Evolutionary conservation across 2,113 vertebrate genomes (phyloP).

Genomic region (Lagopus leucura): DNA sequence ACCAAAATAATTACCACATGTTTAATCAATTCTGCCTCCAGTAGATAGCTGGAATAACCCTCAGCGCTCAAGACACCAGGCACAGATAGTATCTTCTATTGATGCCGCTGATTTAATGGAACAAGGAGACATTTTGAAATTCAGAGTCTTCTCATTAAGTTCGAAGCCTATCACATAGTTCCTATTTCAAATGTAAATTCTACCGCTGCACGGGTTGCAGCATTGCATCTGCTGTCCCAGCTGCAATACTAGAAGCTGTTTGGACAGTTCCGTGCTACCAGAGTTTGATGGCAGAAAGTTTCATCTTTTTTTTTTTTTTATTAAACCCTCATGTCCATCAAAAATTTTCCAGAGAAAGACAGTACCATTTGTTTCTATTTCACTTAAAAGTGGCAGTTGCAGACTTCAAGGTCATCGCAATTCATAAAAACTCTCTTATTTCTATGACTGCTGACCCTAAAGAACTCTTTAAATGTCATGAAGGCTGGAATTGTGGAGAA

Average conservation of each 20-base stretch:
- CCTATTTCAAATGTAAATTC: neutral
- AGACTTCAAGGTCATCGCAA: neutral
- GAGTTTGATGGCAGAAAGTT: neutral
- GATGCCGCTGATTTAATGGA: neutral
- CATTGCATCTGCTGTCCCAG: neutral
- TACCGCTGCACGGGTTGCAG: neutral
- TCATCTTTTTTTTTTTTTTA: no score
- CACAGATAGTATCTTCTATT: neutral
- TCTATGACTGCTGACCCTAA: neutral
- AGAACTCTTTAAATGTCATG: neutral
- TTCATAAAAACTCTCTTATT: neutral
- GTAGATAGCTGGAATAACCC: neutral
- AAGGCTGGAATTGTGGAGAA: neutral
- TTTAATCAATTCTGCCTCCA: neutral
- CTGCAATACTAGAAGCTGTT: no score
- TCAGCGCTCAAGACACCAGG: neutral
- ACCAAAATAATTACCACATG: rapidly evolving
- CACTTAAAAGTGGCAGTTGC: neutral
- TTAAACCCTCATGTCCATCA: neutral
- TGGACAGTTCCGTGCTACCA: neutral
- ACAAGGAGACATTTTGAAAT: neutral
- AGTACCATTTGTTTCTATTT: neutral
- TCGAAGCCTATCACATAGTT: neutral
- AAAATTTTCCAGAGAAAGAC: neutral
- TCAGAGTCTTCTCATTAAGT: neutral